A percentile compares a stretch with the other conserved stretches of the same genome.
Evolutionary conservation across 2,113 vertebrate genomes (phyloP).

Genomic region (Asarcornis scutulata): DNA sequence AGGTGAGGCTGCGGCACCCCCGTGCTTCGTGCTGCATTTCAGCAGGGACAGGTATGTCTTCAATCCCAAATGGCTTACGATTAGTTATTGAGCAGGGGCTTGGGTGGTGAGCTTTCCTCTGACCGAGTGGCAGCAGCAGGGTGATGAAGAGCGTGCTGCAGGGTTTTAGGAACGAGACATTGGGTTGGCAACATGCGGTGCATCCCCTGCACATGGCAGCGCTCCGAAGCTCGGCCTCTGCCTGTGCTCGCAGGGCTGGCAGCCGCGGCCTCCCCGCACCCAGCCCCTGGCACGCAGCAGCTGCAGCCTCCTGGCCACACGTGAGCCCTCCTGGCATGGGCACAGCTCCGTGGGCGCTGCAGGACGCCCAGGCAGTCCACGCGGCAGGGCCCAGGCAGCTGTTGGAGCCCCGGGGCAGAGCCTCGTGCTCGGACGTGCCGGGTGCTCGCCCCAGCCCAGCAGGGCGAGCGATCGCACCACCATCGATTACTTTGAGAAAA

Average conservation of each 20-base stretch:
- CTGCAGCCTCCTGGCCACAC: not conserved
- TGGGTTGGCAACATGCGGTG: not conserved
- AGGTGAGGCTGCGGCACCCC: not conserved
- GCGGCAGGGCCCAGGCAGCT: too few species aligned
- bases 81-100: not conserved
- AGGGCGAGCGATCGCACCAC: not conserved
- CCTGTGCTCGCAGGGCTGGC: too few species aligned
- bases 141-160: too few species aligned
- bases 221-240: not conserved
- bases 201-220: not conserved
- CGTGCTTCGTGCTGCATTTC: too few species aligned
- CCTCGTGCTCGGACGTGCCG: not conserved
- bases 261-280: not conserved
- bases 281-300: not conserved
- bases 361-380: not conserved
- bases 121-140: too few species aligned
- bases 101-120: not conserved
- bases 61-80: too few species aligned
- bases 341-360: too few species aligned
- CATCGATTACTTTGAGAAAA: conserved; percentile 23
- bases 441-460: not conserved
- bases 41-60: too few species aligned
- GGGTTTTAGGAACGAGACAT: too few species aligned
- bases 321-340: too few species aligned
- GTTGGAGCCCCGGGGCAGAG: not conserved